Conservation (phyloP, 2,797 vertebrate genomes). For the Anomalospiza imberbis region DNA sequence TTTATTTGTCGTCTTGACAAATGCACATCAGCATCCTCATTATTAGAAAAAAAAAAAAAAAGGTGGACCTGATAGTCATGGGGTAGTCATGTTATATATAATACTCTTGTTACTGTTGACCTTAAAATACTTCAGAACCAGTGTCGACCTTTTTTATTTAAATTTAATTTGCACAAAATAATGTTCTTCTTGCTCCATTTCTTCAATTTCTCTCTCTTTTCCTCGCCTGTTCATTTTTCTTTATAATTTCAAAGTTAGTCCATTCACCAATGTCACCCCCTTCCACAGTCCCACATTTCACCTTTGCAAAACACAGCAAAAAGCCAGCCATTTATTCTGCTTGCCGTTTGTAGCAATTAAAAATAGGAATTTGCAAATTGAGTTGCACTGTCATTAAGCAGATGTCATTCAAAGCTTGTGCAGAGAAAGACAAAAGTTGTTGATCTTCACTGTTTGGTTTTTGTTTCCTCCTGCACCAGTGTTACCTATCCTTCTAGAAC, state of each 20-base stretch:
- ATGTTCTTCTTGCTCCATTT: conserved; percentile 73
- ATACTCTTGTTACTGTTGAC: conserved; percentile 44
- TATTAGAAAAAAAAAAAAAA: conserved; percentile 12
- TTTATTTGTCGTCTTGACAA: conserved; percentile 51
- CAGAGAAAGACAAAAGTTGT: neutral
- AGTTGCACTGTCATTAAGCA: neutral
- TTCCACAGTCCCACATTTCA: conserved; percentile 3
- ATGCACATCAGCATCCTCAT: conserved; percentile 11
- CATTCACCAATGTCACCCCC: conserved; percentile 49
- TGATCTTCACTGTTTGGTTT: neutral
- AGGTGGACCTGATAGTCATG: neutral
- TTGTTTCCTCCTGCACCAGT: neutral
- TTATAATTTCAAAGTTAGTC: conserved; percentile 46
- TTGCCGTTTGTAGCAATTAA: neutral
- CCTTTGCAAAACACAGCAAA: conserved; percentile 20
- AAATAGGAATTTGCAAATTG: neutral
- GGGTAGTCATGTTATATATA: conserved; percentile 35
- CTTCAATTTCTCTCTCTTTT: conserved; percentile 59
- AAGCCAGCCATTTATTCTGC: neutral
- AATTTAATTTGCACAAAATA: conserved; percentile 74
- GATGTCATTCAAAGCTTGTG: neutral
- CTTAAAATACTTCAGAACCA: conserved; percentile 47
- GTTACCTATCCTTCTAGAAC: neutral
- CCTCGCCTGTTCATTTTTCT: conserved; percentile 59
- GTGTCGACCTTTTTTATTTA: conserved; percentile 71